Base-by-base conservation (phyloP, 1,140 invertebrate genomes). In the Drosophila subpulchrella region DNA sequence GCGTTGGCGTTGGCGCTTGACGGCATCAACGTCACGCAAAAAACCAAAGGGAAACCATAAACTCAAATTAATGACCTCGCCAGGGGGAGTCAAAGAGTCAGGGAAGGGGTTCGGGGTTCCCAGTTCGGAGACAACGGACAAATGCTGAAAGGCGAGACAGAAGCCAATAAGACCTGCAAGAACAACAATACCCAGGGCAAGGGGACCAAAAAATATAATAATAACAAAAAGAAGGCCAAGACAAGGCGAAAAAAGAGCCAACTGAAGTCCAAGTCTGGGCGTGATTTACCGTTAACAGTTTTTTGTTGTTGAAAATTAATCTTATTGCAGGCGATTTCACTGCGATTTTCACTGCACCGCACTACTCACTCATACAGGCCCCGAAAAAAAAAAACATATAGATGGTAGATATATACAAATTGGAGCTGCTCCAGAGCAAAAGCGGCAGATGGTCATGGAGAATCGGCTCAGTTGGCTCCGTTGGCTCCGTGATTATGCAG, bases 31-130 rank as follows among this genome's bases (percentile, higher is more conserved):
- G 73, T 84, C 84, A 89, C 68, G 80, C 84, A 75, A 79, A 70
- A 83, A 88, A 83, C 74, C 75, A 82, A 91, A 90, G 81, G 84
- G 86, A 90, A 90, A 90, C 85, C 86, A 90, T 90, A 90, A 90
- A 90, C 83, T 90, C 81, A 90, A 90, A 90, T 90, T 90, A 90
- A 90, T 90, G 85, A 90, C 84, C 82, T 86, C 72, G 66, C 81
- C 38, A 44, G 66, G 68, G 50, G 60, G 38, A 30, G 30, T 7
- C 1, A 32, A 44, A 36, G 32, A 30, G 32, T 36, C 15, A 27
- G 27, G 30, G 6, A 20, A 30, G 39, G 17, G 15, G 11, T 47
- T 27, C 3, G 39, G 30, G 42, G 34, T 27, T 11, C 7, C 3
- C n/a, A 57, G 42, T 15, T 15, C 56, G 34, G 72, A 55, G 70